phyloP scores from a whole-genome alignment of 2,797 vertebrate genomes.

The Darevskia nairensis region DNA sequence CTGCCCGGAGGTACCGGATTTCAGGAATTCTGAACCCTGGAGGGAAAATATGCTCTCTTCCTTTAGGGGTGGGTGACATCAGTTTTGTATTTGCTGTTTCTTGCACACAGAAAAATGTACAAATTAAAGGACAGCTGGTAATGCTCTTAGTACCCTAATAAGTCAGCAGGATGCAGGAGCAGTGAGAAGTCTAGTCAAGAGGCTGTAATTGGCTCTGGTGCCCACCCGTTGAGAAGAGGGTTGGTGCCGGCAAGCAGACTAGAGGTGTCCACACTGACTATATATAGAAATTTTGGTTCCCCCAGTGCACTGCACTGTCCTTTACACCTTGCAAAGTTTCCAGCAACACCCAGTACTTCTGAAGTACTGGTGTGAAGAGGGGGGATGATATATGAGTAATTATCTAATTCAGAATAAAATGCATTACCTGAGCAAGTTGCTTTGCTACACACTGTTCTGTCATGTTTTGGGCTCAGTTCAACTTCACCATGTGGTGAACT shows the following conservation, averaged over 20 bases:
- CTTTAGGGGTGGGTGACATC: not conserved
- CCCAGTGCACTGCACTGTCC: not conserved
- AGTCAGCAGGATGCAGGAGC: constrained; percentile 60
- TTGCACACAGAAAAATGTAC: constrained; percentile 39
- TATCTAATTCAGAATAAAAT: constrained; percentile 2
- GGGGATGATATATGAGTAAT: not conserved
- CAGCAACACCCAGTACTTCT: not conserved
- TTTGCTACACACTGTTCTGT: constrained; percentile 59
- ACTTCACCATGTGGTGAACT: constrained; percentile 71
- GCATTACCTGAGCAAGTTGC: constrained; percentile 31
- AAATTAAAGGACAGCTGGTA: constrained; percentile 64
- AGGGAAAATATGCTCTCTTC: no score
- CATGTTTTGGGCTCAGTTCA: constrained; percentile 67
- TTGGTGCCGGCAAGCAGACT: constrained; percentile 35
- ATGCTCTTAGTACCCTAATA: constrained; percentile 57
- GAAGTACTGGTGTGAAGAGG: no score
- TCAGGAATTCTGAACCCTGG: not conserved
- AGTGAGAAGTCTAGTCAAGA: constrained; percentile 40
- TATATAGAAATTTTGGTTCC: constrained; percentile 3
- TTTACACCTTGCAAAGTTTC: not conserved
- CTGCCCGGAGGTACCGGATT: not conserved
- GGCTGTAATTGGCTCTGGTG: constrained; percentile 40
- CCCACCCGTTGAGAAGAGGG: constrained; percentile 60
- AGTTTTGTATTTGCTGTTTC: not conserved
- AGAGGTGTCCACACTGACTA: not conserved